Evolutionary conservation across 2,797 vertebrate species (phyloP), one percentile per base, ranked within the genome.

Genomic region (Lophotriccus pileatus): DNA sequence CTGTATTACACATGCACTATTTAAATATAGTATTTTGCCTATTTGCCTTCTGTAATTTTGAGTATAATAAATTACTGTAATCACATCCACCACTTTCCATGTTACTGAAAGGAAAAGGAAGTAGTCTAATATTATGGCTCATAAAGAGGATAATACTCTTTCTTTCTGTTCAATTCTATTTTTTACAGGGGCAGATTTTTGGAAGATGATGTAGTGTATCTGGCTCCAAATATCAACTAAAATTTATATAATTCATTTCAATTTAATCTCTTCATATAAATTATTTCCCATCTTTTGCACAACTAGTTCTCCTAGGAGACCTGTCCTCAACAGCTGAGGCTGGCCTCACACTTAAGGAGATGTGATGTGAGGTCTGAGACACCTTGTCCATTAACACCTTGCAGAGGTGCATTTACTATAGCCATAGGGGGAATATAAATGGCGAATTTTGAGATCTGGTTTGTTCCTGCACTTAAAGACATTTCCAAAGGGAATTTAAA

Each of bases 401-500:
- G 43, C 46, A 95, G 53, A 91, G 14, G 34, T 90, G 14, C 9
- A n/a, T 69, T 90, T 91, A 94, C 62, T 83, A 84, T 85, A 95
- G 94, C 10, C 62, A 49, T 8, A 78, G 85, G 53, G 85, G 52
- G 7, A 83, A 89, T 17, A 96, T 64, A 80, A 95, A 75, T 64
- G 6, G 64, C 66, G 30, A 56, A 66, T 83, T 93, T 92, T 90
- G 80, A 95, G 92, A 92, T 76, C 80, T 91, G 85, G 18, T 88
- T 91, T 96, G 67, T 78, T 83, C 56, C 77, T 92, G 20, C 63
- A 82, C 77, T 96, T 97, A 94, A 96, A 93, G 66, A 37, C 63
- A 52, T 59, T 95, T 96, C 73, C 37, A 58, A 92, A 86, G 95
- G 94, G 94, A 97, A 91, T 88, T 37, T 52, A 94, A 93, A 92